Base-by-base conservation (phyloP, 2,888 invertebrate genomes). In the Cryptops parisi region DNA sequence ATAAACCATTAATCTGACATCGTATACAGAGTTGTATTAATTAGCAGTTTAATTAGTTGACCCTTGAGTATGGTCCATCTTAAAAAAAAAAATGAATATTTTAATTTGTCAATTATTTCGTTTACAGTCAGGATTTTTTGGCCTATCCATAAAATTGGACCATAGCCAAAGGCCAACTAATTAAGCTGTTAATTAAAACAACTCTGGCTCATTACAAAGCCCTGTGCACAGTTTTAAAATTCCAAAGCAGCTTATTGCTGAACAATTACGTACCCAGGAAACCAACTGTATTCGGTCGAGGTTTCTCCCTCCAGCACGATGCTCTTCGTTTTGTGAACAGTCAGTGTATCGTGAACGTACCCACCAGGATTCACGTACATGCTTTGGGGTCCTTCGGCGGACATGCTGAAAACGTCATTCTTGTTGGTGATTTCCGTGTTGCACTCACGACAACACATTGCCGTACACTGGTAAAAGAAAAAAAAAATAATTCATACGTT, bases 291-390 rank as follows among this genome's bases (percentile, higher is more conserved):
- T 60, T 82, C 78, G n/a, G 76, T 76, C 1, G 81, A 80, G 1
- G 82, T 76, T 46, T 68, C 61, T 3, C 73, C 70, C 26, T 74
- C 69, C 26, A 67, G 60, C 9, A 64, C 60, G 17, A 79, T 67
- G 55, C 66, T 64, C 12, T 60, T 57, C 2, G 65, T 65, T 47
- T 64, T 64, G 55, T 65, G 62, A 15, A 73, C 66, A 0, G 87
- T 88, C 41, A 88, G 73, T 3, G 83, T 86, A 66, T 88, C 87
- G 63, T 84, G 84, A 48, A 87, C 80, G 63, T 78, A 76, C 19
- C 88, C 88, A 68, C 78, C 75, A 39, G 82, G 79, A 70, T 89
- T 88, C 40, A 85, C 84, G 64, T 82, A 89, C 47, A 84, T 82
- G 46, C 80, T 80, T 67, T 82, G 80, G 0, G 84, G 80, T 0